Conservation (phyloP, 2,113 vertebrate species). For the Chlamydotis undulata region DNA sequence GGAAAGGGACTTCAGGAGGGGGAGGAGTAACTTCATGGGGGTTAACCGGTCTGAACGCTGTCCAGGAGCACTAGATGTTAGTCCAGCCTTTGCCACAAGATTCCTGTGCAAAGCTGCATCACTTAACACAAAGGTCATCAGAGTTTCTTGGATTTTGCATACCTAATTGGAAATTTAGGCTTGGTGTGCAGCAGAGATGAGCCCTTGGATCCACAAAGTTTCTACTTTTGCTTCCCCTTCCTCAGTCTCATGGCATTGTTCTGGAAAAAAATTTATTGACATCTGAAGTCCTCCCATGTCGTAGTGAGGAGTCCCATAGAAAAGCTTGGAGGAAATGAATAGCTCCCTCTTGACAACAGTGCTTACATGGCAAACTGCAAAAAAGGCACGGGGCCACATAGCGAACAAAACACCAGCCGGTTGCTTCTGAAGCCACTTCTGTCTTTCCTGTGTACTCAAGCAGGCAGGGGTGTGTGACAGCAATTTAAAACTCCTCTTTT, state of each 20-base stretch:
- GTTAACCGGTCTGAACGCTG: not conserved
- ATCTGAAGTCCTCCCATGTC: not conserved
- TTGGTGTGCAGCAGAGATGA: not conserved
- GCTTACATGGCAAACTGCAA: slow-evolving; percentile 30
- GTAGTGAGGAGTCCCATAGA: not conserved
- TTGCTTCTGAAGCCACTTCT: not conserved
- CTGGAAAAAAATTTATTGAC: not conserved
- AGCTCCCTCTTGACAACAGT: not conserved
- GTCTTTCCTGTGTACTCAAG: not conserved
- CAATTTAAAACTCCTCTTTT: slow-evolving; percentile 22
- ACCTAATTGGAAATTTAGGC: not conserved
- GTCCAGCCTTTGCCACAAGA: not conserved
- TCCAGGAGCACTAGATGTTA: not conserved
- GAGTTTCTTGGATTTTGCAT: not conserved
- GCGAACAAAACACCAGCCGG: not conserved
- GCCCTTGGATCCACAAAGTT: not conserved
- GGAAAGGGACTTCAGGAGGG: not conserved
- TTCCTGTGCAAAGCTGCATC: not conserved
- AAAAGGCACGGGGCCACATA: not conserved
- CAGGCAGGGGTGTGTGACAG: not conserved
- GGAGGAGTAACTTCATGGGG: not conserved
- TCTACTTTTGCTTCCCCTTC: not conserved
- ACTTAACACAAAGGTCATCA: not conserved
- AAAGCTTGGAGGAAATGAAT: slow-evolving; percentile 7
- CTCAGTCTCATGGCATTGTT: not conserved